phyloP scores from a whole-genome alignment of 2,113 vertebrate species.

The Oxyruncus cristatus region DNA sequence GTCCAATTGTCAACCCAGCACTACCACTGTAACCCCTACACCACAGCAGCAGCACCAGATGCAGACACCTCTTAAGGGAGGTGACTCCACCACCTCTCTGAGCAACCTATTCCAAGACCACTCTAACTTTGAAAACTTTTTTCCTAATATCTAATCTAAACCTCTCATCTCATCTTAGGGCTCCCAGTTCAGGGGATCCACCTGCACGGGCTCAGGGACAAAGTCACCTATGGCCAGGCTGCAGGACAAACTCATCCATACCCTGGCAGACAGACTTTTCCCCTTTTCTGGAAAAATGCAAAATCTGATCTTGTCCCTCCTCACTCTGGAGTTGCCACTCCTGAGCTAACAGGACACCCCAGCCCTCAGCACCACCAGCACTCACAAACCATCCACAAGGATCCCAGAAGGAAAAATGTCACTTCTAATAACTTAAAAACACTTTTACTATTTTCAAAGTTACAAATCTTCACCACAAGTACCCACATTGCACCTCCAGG shows the following conservation, averaged over 20 bases:
- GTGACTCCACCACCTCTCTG: background rate
- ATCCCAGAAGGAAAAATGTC: background rate
- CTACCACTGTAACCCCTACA: background rate
- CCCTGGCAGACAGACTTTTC: background rate
- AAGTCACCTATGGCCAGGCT: rapidly evolving
- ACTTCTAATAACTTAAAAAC: background rate
- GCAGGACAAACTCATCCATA: rapidly evolving
- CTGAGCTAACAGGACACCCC: rapidly evolving
- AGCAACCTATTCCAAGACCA: background rate
- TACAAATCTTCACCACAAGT: background rate
- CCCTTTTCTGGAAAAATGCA: background rate
- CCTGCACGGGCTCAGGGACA: rapidly evolving
- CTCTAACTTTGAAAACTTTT: rapidly evolving
- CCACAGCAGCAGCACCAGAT: background rate
- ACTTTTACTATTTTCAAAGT: background rate
- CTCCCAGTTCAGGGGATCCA: background rate
- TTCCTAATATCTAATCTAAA: background rate
- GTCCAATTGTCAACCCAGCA: no score
- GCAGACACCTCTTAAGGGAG: rapidly evolving
- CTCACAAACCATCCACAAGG: rapidly evolving
- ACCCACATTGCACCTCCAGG: background rate
- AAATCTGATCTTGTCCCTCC: background rate
- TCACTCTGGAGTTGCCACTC: rapidly evolving
- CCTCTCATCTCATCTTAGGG: background rate
- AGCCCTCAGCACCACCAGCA: background rate